A percentile compares a stretch with the other conserved stretches of the same genome.
Evolutionary conservation across 2,113 vertebrate species (phyloP).

Genomic region (Salminus brasiliensis): DNA sequence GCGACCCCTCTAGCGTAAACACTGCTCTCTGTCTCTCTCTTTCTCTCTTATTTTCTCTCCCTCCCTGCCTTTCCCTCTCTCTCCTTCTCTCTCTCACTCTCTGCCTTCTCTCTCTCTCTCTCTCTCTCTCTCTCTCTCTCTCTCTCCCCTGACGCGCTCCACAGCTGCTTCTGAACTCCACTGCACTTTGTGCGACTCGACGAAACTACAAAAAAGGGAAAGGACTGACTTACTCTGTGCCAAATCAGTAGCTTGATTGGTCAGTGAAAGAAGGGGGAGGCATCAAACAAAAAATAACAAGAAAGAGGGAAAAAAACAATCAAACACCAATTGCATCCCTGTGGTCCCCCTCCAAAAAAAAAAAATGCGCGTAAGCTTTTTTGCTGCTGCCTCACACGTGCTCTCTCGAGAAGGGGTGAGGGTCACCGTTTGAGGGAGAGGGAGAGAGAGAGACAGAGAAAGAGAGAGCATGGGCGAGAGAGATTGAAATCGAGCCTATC

Average conservation of each 20-base stretch:
- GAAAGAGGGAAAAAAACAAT: neutral
- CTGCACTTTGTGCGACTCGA: neutral
- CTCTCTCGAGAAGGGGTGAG: neutral
- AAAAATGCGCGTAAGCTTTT: neutral
- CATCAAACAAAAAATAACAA: neutral
- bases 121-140: neutral
- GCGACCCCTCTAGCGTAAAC: slow-evolving; percentile 22
- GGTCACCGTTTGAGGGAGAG: slow-evolving; percentile 34
- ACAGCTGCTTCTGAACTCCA: neutral
- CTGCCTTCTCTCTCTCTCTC: neutral
- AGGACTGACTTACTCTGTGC: neutral
- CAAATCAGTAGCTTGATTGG: slow-evolving; percentile 27
- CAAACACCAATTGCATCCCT: neutral
- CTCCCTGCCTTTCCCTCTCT: neutral
- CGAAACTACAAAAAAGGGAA: neutral
- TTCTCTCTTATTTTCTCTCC: no score
- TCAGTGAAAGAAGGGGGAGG: neutral
- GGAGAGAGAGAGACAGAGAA: slow-evolving; percentile 20
- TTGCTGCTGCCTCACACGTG: neutral
- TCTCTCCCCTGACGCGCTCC: no score
- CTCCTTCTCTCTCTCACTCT: no score
- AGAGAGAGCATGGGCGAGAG: neutral
- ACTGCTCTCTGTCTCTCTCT: neutral
- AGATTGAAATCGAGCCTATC: slow-evolving; percentile 57
- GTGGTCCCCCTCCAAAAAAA: slow-evolving; percentile 18